Base-by-base conservation (phyloP, 92 coral and sea anemone genomes). In the Pocillopora meandrina region DNA sequence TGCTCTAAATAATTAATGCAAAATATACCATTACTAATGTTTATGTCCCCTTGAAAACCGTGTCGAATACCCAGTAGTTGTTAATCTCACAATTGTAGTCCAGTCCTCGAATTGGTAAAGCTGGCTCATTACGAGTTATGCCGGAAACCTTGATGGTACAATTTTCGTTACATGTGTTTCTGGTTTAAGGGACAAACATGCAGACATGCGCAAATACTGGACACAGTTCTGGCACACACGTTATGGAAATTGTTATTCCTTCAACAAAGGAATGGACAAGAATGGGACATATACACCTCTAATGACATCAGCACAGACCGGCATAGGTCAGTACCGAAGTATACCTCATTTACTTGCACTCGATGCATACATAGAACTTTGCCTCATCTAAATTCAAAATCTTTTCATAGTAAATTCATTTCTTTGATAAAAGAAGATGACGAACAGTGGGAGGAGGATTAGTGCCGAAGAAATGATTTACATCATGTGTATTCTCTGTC, bases 201-300 rank as follows among this genome's bases (percentile, higher is more conserved):
- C 10, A 4, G 81, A 67, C 74, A 66, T 67, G 64, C 65, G 55
- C 12, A 71, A 34, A 10, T 70, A 49, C 47, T 78, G 77, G 89
- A 79, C 89, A 10, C 74, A 49, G 6, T 86, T 86, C 65, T 86
- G 86, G 86, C 85, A 86, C 42, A 61, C 31, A n/a, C 15, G 11
- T 6, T 86, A 86, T 61, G 89, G 89, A 9, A 86, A 86, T 64
- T 86, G 89, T 57, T 86, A 8, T 36, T 63, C 75, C 12, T 86
- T 86, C 65, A 86, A 86, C 72, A 84, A 84, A 63, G 90, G 90
- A 63, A 70, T 63, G 12, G 64, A 77, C 13, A 56, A 36, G 12
- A 26, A 4, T n/a, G 79, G 77, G 11, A 18, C 34, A n/a, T 10
- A 16, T 10, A 61, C 35, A 15, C 21, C 47, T n/a, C 19, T 70